Evolutionary conservation across 2,113 vertebrate genomes (phyloP).

Genomic region (Albula glossodonta): DNA sequence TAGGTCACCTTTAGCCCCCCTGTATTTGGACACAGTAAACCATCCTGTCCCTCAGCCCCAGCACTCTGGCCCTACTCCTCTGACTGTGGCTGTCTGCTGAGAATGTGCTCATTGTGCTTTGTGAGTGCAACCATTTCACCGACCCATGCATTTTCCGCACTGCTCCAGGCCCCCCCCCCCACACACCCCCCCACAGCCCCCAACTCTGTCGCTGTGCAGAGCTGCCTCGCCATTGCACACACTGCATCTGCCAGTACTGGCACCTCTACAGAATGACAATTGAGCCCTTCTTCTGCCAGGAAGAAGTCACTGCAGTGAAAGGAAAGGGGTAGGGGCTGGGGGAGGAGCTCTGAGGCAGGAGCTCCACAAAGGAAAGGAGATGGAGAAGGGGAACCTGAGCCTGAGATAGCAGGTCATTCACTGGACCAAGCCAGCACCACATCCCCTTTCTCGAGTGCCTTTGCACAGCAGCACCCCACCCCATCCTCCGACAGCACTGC

Average conservation of each 20-base stretch:
- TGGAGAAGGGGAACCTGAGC: not conserved
- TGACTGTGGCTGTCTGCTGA: not conserved
- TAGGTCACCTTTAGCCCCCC: not conserved
- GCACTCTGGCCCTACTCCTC: not conserved
- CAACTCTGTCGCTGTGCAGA: conserved; percentile 42
- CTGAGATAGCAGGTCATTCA: not conserved
- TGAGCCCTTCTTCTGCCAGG: conserved; percentile 54
- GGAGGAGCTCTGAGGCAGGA: not conserved
- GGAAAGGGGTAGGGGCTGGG: not conserved
- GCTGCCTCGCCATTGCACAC: conserved; percentile 52
- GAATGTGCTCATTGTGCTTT: conserved; percentile 31
- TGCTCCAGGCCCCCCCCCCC: not conserved
- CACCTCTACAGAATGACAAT: conserved; percentile 55
- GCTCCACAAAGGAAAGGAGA: not conserved
- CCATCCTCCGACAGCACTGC: not conserved
- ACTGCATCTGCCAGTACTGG: conserved; percentile 48
- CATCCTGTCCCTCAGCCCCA: not conserved
- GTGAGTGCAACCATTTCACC: conserved; percentile 24
- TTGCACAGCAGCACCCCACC: not conserved
- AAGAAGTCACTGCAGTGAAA: conserved; percentile 39
- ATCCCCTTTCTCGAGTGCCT: not conserved
- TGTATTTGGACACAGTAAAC: not conserved
- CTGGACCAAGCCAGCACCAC: not conserved
- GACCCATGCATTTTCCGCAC: too few relatives aligned
- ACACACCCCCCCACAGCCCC: conserved; percentile 15